Percentiles rank a stretch among this genome's conserved stretches.
Evolutionary conservation across 2,888 invertebrate genomes (phyloP).

Genomic region (Netelia virgata): DNA sequence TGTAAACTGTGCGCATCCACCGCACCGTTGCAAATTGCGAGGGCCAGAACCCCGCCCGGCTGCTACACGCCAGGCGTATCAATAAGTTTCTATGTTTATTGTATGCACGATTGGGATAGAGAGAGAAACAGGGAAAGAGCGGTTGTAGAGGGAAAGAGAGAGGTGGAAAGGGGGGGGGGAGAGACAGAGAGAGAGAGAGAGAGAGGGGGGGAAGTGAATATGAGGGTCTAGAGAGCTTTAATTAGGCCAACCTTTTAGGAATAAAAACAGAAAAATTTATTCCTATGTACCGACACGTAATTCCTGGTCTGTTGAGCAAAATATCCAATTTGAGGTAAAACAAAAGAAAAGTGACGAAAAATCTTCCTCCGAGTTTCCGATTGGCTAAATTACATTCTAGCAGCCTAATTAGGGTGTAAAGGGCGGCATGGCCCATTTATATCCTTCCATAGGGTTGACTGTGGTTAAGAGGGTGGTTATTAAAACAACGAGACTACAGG

Average conservation of each 20-base stretch:
- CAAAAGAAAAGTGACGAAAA: background rate
- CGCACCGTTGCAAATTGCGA: conserved; percentile 55
- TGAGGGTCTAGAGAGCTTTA: background rate
- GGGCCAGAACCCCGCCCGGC: conserved; percentile 24
- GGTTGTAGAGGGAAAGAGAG: background rate
- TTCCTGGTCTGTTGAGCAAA: no score
- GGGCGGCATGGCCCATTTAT: background rate
- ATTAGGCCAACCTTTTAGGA: conserved; percentile 19
- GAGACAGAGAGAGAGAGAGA: background rate
- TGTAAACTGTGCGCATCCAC: conserved; percentile 62
- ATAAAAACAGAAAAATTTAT: background rate
- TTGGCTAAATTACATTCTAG: conserved; percentile 28
- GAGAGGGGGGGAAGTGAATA: background rate
- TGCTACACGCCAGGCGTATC: conserved; percentile 59
- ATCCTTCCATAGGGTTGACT: background rate
- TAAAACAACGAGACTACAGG: conserved; percentile 47
- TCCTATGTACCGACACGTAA: background rate
- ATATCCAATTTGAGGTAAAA: no score
- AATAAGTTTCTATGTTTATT: conserved; percentile 52
- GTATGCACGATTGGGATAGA: background rate
- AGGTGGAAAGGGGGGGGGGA: background rate
- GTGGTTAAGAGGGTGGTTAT: conserved; percentile 44
- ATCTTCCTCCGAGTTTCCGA: conserved; percentile 26
- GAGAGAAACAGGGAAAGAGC: background rate
- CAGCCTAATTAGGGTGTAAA: conserved; percentile 43